Evolutionary conservation across 1,140 invertebrate genomes (phyloP).

Genomic region (Orchestia grillus): DNA sequence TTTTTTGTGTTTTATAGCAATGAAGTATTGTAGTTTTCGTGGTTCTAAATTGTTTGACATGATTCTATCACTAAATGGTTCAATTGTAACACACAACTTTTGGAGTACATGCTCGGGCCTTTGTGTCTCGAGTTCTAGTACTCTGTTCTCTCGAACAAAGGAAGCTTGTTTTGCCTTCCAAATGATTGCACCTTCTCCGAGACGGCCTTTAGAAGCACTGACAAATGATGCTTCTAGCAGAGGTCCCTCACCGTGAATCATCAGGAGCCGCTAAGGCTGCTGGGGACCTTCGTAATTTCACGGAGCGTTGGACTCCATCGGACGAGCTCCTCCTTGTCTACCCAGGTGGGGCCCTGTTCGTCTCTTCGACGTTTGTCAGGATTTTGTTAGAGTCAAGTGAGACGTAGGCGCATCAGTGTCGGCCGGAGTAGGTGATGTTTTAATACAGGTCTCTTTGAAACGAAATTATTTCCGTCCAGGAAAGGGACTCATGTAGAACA

Average conservation of each 20-base stretch:
- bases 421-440: neutral
- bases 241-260: slow-evolving; percentile 34
- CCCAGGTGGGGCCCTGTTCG: neutral
- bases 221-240: slow-evolving; percentile 40
- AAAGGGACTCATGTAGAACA: neutral
- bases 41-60: neutral
- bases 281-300: slow-evolving; percentile 2
- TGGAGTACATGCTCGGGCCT: neutral
- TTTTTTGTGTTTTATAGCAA: neutral
- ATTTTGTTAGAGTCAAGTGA: neutral
- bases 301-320: neutral
- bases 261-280: slow-evolving; percentile 7
- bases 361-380: slow-evolving; percentile 1
- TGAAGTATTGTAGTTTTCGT: neutral
- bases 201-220: slow-evolving; percentile 47
- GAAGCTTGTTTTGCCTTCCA: slow-evolving; percentile 49
- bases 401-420: neutral
- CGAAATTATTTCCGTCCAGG: neutral
- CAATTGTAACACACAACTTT: neutral
- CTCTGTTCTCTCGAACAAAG: neutral
- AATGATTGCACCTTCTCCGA: slow-evolving; percentile 21
- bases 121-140: slow-evolving; percentile 2
- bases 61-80: neutral
- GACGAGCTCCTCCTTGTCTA: neutral
- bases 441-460: neutral